Conservation (phyloP, 2,113 vertebrate species). For the Centrocercus urophasianus region DNA sequence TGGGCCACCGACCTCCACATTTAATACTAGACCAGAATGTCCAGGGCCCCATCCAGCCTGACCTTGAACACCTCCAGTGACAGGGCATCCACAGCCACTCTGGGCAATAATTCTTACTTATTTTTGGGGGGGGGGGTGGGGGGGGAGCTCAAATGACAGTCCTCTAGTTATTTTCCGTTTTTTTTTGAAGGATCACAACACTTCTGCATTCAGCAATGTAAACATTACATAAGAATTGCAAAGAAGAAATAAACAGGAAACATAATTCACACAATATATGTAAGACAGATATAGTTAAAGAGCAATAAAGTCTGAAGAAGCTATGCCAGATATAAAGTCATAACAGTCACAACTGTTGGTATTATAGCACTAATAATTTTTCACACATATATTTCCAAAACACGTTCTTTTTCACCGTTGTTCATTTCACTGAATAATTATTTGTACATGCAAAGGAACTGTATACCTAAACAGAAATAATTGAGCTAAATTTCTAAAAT, state of each 20-base stretch:
- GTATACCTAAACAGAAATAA: neutral
- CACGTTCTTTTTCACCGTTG: neutral
- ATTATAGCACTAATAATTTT: neutral
- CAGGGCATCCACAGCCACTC: too few relatives aligned
- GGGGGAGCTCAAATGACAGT: too few relatives aligned
- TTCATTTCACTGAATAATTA: neutral
- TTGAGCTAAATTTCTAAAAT: neutral
- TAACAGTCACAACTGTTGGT: fast-evolving
- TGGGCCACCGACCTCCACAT: too few relatives aligned
- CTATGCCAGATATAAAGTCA: neutral
- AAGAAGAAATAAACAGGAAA: neutral
- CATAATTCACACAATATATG: neutral
- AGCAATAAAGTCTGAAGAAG: neutral
- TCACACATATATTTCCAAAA: neutral
- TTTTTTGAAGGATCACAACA: neutral
- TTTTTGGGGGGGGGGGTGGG: too few relatives aligned
- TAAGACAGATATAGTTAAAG: neutral
- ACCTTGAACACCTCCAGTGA: too few relatives aligned
- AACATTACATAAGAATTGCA: neutral
- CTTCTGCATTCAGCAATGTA: neutral
- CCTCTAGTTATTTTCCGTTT: neutral
- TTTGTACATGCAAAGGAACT: neutral
- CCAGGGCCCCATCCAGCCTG: too few relatives aligned
- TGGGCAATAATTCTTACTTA: too few relatives aligned
- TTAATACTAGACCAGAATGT: too few relatives aligned